Evolutionary conservation across 2,113 vertebrate species (phyloP).

Genomic region (Meriones unguiculatus): DNA sequence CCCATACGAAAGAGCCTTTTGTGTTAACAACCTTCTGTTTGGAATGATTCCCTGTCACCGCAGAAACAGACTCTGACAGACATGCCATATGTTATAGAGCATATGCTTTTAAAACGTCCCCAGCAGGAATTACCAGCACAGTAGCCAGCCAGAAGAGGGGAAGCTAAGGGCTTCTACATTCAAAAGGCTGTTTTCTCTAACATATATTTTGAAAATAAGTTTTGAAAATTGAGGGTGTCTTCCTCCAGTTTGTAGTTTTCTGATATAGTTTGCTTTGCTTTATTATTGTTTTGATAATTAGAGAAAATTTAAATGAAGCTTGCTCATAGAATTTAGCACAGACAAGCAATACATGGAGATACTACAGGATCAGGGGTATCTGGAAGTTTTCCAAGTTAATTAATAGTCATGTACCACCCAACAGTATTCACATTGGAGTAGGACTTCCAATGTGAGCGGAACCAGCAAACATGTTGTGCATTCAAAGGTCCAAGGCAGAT

Average conservation of each 20-base stretch:
- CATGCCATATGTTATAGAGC: constrained; percentile 46
- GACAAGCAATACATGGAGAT: background rate
- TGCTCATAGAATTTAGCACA: background rate
- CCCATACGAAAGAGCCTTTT: constrained; percentile 16
- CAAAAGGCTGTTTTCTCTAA: background rate
- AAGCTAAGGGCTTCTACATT: background rate
- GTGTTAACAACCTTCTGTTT: background rate
- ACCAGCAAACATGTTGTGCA: background rate
- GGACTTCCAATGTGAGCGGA: fast-evolving
- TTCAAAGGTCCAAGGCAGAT: background rate
- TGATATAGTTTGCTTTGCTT: constrained; percentile 60
- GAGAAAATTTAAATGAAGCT: background rate
- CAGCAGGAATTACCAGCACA: constrained; percentile 39
- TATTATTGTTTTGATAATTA: constrained; percentile 46
- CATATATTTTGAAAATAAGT: constrained; percentile 7
- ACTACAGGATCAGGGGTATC: background rate
- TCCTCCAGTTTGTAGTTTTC: background rate
- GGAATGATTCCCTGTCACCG: constrained; percentile 30
- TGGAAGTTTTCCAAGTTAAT: background rate
- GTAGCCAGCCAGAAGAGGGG: background rate
- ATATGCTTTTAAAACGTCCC: constrained; percentile 49
- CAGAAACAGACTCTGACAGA: constrained; percentile 47
- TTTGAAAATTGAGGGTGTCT: constrained; percentile 63
- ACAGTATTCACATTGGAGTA: too few relatives aligned
- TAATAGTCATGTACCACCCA: too few relatives aligned